Percentiles rank a stretch among this genome's conserved stretches.
Evolutionary conservation across 2,888 invertebrate species (phyloP).

Genomic region (Drosophila kuntzei): DNA sequence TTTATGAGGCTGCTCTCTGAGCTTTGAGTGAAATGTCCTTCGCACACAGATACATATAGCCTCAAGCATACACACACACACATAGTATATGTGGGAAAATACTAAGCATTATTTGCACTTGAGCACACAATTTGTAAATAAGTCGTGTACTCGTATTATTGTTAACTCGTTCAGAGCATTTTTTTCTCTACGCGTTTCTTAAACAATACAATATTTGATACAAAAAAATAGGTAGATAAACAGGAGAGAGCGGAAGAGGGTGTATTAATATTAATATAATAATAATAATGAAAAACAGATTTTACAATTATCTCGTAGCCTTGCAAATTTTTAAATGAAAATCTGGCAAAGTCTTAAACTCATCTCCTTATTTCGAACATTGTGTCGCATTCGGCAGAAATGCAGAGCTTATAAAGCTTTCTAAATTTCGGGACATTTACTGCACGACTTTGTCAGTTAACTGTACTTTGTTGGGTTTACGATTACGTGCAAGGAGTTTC

Average conservation of each 20-base stretch:
- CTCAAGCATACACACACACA: conserved; percentile 8
- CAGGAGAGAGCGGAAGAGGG: background rate
- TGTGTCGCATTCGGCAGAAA: conserved; percentile 20
- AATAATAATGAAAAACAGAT: no score
- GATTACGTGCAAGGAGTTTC: conserved; percentile 51
- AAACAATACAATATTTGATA: background rate
- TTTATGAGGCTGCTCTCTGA: conserved; percentile 22
- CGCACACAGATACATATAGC: background rate
- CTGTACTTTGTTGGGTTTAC: conserved; percentile 66
- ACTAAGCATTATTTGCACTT: conserved; percentile 47
- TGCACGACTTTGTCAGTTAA: conserved; percentile 64
- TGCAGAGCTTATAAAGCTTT: conserved; percentile 27
- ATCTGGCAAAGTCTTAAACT: background rate
- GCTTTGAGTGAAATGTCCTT: conserved; percentile 43
- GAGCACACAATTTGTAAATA: conserved; percentile 58
- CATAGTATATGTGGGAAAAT: conserved; percentile 3
- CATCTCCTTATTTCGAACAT: conserved; percentile 9
- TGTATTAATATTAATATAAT: no score
- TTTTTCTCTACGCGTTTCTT: background rate
- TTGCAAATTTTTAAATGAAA: no score
- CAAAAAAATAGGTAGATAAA: background rate
- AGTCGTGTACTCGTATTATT: conserved; percentile 13
- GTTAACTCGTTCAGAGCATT: conserved; percentile 2
- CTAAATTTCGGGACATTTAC: conserved; percentile 54
- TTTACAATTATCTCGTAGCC: no score